phyloP scores from a whole-genome alignment of 2,797 vertebrate species.

The Dendrocincla fuliginosa region DNA sequence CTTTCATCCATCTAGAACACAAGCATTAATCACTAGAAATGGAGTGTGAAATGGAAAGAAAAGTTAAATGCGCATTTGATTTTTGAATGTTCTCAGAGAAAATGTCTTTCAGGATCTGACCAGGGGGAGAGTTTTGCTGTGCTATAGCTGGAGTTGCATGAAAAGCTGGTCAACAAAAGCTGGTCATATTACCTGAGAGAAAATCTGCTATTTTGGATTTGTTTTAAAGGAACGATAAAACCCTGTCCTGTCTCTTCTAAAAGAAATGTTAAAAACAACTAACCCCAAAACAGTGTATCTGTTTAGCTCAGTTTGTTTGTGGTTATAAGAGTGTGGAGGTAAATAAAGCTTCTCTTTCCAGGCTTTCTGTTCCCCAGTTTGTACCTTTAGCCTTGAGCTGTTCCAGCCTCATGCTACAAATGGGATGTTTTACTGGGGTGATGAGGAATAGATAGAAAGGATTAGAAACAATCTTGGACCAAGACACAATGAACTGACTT shows the following conservation, averaged over 20 bases:
- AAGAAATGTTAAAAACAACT: not conserved
- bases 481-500: not conserved
- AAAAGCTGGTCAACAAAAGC: not conserved
- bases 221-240: not conserved
- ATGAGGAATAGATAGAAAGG: not conserved
- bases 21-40: slow-evolving; percentile 64
- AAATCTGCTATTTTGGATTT: not conserved
- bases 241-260: not conserved
- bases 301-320: not conserved
- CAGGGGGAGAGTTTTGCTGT: not conserved
- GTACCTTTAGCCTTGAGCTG: not conserved
- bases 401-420: not conserved
- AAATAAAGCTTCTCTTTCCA: not conserved
- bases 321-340: not conserved
- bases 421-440: rapidly evolving
- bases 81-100: not conserved
- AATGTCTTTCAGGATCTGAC: not conserved
- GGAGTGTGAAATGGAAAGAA: slow-evolving; percentile 59
- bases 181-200: not conserved
- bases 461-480: not conserved
- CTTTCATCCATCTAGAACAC: slow-evolving; percentile 41
- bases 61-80: slow-evolving; percentile 43
- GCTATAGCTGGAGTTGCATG: not conserved
- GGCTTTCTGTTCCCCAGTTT: not conserved
- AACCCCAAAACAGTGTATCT: not conserved